These are phyloP conservation scores for Abrostola tripartita DNA, from an alignment of 2,888 invertebrate species.

Conservation along the genomic window DNA sequence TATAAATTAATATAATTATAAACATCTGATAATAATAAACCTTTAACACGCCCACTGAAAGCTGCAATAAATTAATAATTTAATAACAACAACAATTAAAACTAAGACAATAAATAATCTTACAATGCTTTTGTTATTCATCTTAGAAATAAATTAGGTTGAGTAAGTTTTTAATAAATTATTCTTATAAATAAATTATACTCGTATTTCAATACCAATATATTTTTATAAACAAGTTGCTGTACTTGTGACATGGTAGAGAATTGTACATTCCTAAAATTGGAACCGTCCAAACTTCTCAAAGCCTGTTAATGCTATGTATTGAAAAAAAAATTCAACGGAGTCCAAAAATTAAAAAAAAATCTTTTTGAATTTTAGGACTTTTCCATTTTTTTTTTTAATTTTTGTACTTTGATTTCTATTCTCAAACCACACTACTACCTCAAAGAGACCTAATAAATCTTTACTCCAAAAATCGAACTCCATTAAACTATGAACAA, in stretches of 20 bases:
- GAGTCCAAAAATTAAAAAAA: too few relatives aligned
- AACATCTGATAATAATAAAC: slow-evolving; percentile 23
- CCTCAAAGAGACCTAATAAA: too few relatives aligned
- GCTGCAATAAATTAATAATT: slow-evolving; percentile 68
- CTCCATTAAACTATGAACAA: background rate
- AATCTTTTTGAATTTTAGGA: too few relatives aligned
- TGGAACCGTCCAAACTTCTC: too few relatives aligned
- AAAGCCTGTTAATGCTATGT: too few relatives aligned
- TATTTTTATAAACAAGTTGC: too few relatives aligned
- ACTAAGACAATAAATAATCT: slow-evolving; percentile 63
- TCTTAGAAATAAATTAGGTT: slow-evolving; percentile 42
- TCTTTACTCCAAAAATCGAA: slow-evolving; percentile 5
- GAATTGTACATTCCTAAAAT: background rate
- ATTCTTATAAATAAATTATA: background rate
- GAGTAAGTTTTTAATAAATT: slow-evolving; percentile 17
- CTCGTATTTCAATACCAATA: slow-evolving; percentile 8
- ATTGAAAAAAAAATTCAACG: too few relatives aligned
- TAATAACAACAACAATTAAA: slow-evolving; percentile 56
- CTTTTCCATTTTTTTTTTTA: too few relatives aligned
- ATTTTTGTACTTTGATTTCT: too few relatives aligned
- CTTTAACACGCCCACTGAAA: slow-evolving; percentile 66
- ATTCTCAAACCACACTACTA: too few relatives aligned
- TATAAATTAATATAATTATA: background rate
- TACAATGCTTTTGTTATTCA: slow-evolving; percentile 44
- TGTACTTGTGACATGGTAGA: background rate